phyloP scores from a whole-genome alignment of 1,140 invertebrate genomes.

The Penaeus vannamei region DNA sequence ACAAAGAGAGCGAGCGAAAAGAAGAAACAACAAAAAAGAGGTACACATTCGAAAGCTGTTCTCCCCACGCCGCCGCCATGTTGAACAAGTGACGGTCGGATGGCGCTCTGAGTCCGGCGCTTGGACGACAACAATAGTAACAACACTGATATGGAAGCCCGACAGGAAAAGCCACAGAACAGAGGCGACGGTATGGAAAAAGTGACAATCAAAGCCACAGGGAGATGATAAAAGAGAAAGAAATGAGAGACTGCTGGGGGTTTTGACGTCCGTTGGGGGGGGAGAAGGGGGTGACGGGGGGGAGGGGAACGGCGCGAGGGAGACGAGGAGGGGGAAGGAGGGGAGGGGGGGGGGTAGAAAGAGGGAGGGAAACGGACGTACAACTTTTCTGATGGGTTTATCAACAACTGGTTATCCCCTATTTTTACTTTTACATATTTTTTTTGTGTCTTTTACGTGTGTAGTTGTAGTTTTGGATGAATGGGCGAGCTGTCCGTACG shows the following conservation, averaged over 20 bases:
- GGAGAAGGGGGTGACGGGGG: not conserved
- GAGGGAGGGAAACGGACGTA: not conserved
- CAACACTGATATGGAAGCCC: conserved; percentile 8
- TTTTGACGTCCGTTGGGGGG: too few relatives aligned
- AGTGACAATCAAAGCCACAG: conserved; percentile 28
- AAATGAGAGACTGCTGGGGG: not conserved
- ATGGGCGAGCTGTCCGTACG: too few relatives aligned
- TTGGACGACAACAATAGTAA: conserved; percentile 12
- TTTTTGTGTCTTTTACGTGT: too few relatives aligned
- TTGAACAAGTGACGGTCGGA: too few relatives aligned
- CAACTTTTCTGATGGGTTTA: too few relatives aligned
- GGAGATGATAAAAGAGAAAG: conserved; percentile 14
- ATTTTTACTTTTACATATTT: too few relatives aligned
- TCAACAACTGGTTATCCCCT: too few relatives aligned
- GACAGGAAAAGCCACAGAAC: conserved; percentile 30
- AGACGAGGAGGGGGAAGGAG: not conserved
- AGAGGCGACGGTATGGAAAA: conserved; percentile 29
- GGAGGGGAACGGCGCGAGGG: not conserved
- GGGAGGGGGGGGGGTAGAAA: not conserved
- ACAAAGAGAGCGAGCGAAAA: too few relatives aligned
- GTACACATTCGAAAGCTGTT: too few relatives aligned
- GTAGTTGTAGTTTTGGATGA: too few relatives aligned
- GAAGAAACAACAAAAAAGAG: too few relatives aligned
- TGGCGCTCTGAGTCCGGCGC: not conserved
- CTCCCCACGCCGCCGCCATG: too few relatives aligned